Evolutionary conservation across 2,888 invertebrate genomes (phyloP), one percentile per base, ranked within the genome.

Genomic region (Acronicta alni): DNA sequence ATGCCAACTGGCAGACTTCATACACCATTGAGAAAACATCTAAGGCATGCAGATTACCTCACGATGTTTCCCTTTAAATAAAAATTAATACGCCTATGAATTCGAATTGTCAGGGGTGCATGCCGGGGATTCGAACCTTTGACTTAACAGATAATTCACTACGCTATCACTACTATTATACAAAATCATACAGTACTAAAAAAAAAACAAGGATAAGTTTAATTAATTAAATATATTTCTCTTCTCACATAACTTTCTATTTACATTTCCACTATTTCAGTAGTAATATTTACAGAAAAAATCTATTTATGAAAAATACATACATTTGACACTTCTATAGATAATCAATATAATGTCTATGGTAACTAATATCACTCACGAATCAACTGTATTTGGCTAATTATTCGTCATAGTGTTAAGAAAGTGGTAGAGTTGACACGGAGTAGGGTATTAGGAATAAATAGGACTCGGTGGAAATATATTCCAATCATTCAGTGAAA

Each of bases 361-460:
- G 92, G 92, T 93, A 93, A 93, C 93, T 92, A 89, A 89, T 93
- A 93, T 93, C 93, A 93, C 93, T 84, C 79, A 85, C 81, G 82
- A 88, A 87, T 87, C 71, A 75, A 81, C 74, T 81, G 82, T 82
- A 82, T 84, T 86, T 85, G 85, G 84, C 82, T 85, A 81, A 76
- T 80, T 66, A 63, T 56, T 72, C 61, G 72, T 64, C 67, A 62
- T 37, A 26, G 60, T 39, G 41, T 65, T 64, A 18, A 39, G 35
- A 57, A 77, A 67, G 42, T 67, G 70, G 68, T 59, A 62, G 63
- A 72, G 59, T 63, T 77, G 75, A 75, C 77, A 73, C 73, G 57
- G 67, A 58, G 66, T 77, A 56, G 57, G 51, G 63, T 66, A 66
- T 63, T 69, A 81, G 70, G 79, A 90, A 91, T 90, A 91, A 90